Conservation (phyloP, 2,888 invertebrate species). For the Periphyllus acericola region DNA sequence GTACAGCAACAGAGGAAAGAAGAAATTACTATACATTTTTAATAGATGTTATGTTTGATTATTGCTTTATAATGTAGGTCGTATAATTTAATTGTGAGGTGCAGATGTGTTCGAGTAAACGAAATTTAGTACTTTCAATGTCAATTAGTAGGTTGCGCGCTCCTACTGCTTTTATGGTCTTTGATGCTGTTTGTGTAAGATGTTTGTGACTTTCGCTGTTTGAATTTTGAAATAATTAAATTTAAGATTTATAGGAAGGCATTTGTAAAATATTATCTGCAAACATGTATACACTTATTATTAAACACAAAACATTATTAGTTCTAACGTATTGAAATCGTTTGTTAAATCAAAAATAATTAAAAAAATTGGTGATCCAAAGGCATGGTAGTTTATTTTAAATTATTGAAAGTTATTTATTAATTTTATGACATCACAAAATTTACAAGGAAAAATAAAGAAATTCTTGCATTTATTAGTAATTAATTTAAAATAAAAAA, state of each 20-base stretch:
- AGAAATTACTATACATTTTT: neutral
- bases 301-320: neutral
- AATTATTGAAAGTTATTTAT: no score
- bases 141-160: neutral
- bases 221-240: neutral
- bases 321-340: neutral
- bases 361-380: neutral
- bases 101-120: neutral
- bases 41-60: neutral
- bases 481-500: no score
- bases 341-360: neutral
- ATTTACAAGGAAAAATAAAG: neutral
- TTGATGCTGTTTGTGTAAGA: neutral
- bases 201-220: neutral
- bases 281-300: neutral
- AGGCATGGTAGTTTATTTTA: no score
- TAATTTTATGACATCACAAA: no score
- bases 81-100: neutral
- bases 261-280: neutral
- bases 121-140: neutral
- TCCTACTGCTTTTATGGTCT: neutral
- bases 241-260: neutral
- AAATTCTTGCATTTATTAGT: no score
- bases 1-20: neutral
- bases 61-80: neutral